Conservation (phyloP, 2,797 vertebrate genomes). For the Aulostomus chinensis region DNA sequence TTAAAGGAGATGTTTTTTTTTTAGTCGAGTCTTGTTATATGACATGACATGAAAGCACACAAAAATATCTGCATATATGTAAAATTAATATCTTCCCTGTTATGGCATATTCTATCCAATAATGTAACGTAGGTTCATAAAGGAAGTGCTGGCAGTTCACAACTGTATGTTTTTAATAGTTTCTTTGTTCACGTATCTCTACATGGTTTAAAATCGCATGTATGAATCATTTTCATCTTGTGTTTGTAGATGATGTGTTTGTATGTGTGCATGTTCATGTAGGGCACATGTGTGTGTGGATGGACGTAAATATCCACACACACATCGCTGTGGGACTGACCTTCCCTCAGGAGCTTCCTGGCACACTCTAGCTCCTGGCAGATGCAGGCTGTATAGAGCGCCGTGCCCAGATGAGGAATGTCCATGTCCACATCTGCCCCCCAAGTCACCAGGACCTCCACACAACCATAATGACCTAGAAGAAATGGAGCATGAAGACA, state of each 20-base stretch:
- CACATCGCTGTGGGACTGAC: conserved; percentile 61
- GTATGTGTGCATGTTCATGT: background rate
- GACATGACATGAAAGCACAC: no score
- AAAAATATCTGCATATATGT: no score
- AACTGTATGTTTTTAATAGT: no score
- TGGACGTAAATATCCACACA: conserved; percentile 32
- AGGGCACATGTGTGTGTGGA: conserved; percentile 8
- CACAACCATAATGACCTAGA: conserved; percentile 91
- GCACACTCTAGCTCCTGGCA: conserved; percentile 89
- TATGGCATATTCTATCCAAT: no score
- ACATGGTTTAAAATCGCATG: no score
- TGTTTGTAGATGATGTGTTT: background rate
- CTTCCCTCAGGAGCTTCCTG: conserved; percentile 91
- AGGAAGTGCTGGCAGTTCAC: no score
- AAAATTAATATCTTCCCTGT: no score
- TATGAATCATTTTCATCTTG: no score
- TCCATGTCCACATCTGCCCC: conserved; percentile 93
- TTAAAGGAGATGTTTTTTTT: no score
- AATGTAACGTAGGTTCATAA: no score
- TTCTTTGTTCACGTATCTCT: no score
- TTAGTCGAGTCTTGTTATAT: no score
- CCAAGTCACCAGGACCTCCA: conserved; percentile 91
- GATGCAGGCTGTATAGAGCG: conserved; percentile 90
- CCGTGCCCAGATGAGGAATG: conserved; percentile 92
- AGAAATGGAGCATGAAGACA: conserved; percentile 57